Percentiles rank a stretch among this genome's conserved stretches.
These are phyloP conservation scores for Acrocephalus kingi DNA, from an alignment of 2,113 vertebrate species.

Conservation along the genomic window DNA sequence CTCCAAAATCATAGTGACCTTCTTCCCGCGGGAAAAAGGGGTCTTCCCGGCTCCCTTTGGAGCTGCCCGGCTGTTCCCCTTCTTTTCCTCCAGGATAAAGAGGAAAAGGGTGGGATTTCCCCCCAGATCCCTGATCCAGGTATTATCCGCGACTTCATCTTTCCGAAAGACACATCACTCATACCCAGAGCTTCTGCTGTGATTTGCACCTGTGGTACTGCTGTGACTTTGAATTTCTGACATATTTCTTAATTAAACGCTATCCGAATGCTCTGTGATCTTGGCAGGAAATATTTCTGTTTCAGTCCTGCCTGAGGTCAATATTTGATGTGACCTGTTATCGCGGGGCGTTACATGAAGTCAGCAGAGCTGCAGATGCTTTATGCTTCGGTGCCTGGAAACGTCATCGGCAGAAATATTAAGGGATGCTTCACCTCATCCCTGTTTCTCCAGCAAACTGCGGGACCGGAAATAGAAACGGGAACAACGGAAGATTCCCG, in stretches of 20 bases:
- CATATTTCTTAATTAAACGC: background rate
- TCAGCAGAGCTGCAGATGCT: background rate
- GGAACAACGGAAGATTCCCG: background rate
- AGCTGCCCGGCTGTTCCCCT: background rate
- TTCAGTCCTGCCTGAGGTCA: background rate
- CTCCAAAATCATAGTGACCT: background rate
- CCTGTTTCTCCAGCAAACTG: background rate
- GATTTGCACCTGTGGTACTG: background rate
- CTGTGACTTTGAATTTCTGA: background rate
- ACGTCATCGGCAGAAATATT: background rate
- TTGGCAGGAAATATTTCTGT: background rate
- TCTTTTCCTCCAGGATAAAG: background rate
- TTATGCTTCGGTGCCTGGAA: background rate
- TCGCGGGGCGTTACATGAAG: background rate
- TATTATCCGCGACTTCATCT: background rate
- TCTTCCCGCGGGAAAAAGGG: fast-evolving
- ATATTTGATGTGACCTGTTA: background rate
- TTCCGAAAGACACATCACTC: background rate
- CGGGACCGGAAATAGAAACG: background rate
- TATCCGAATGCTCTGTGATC: background rate
- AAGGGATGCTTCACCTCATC: background rate
- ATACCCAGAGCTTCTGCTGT: background rate
- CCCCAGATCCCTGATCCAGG: background rate
- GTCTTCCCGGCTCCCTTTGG: background rate
- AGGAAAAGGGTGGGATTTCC: background rate